Evolutionary conservation across 1,140 invertebrate species (phyloP), one percentile per base, ranked within the genome.

Genomic region (Ceratina calcarata): DNA sequence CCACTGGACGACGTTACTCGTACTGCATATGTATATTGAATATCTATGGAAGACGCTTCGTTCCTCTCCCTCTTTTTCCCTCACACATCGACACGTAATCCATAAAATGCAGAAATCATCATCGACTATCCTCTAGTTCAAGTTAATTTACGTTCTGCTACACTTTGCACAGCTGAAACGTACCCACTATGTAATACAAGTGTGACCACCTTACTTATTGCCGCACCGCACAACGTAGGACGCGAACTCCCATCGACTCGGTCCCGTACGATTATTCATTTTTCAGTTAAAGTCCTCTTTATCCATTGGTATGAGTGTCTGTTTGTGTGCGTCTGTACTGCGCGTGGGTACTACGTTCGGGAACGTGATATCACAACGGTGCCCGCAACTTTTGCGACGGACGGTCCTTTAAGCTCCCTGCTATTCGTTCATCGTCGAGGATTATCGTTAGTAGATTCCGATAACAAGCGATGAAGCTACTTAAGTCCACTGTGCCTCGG

Each of bases 21-120:
- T 79, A 32, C 27, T 32, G 27, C 27, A 32, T 32, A 32, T 45
- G 37, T 37, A 73, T 45, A 57, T 67, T 27, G 62, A 27, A 24
- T 78, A 72, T 79, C 71, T 66, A 67, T 73, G 71, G 78, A 73
- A 79, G 78, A 79, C 78, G 71, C 71, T 73, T 72, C 24, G 76
- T 78, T 78, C 68, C 7, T 45, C 10, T 10, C 37, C 37, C 10
- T 7, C 37, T 45, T 7, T 45, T 10, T 6, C 37, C 37, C 37
- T 45, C 37, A 45, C 37, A 45, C 37, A 45, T 45, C 37, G 37
- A 64, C 76, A 64, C 76, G 69, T 64, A n/a, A 27, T 64, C 62
- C 60, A 55, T 69, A 62, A 62, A 45, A 65, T 53, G 8, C 74
- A 61, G 20, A 16, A 20, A 60, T 70, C 4, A 20, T 8, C 18